Base-by-base conservation (phyloP, 2,113 vertebrate species). In the Panurus biarmicus region DNA sequence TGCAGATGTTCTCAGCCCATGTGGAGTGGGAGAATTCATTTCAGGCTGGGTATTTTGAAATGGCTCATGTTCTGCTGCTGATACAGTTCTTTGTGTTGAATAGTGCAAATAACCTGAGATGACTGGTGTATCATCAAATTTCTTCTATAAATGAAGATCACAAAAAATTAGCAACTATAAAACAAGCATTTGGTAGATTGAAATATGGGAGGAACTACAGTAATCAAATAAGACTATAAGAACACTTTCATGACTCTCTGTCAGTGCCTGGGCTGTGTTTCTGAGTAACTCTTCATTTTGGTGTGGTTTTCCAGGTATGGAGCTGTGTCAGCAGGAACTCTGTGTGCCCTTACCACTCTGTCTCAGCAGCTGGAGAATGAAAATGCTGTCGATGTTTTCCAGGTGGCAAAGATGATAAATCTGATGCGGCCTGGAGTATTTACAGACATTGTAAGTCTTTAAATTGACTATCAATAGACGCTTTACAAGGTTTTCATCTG, bases 351-450 rank as follows among this genome's bases (percentile, higher is more conserved):
- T 95, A 99, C 98, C 96, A 99, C 99, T 58, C 98, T 99, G 96
- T 99, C 98, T 81, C 99, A 99, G 96, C 99, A 99, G 95, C 97
- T 99, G 96, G 99, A 99, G 97, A 99, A 98, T 28, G 99, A 99
- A 96, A 99, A 98, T 18, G 98, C 98, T 38, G 98, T 99, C 26
- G 99, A 99, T 97, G 98, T 99, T 95, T 99, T 99, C 97, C 99
- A 99, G 97, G 99, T 99, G 98, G 99, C 99, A 82, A 99, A 99
- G 98, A 99, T 99, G 99, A 99, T 99, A 96, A 99, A 99, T 97
- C 98, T 99, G 33, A 99, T 99, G 99, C 98, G 99, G 97, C 99
- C 99, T 84, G 99, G 99, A 90, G 99, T 99, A 96, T 99, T 99
- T 97, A 99, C 99, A 97, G 99, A 99, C 96, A 99, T 99, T 85